These are phyloP conservation scores for Hydrolagus affinis DNA, from an alignment of 2,113 vertebrate species.

Conservation along the genomic window DNA sequence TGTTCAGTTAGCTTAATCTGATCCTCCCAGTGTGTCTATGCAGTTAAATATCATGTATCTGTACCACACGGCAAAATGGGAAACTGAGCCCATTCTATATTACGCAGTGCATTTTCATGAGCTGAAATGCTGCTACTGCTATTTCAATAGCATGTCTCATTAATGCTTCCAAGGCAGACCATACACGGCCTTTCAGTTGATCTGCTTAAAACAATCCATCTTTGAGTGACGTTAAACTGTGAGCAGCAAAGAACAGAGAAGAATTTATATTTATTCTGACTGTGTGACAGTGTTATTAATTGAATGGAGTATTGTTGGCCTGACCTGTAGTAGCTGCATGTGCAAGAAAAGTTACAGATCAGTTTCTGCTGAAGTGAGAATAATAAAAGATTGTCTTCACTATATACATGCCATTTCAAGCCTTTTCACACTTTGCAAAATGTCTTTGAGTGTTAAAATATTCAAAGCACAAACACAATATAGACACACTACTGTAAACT, in stretches of 20 bases:
- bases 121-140: neutral
- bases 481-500: neutral
- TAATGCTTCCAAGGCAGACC: too few relatives aligned
- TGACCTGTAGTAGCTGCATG: too few relatives aligned
- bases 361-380: neutral
- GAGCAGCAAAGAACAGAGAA: neutral
- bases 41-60: slow-evolving; percentile 49
- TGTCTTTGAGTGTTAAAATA: neutral
- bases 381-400: neutral
- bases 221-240: neutral
- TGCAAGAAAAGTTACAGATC: neutral
- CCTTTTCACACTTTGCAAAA: neutral
- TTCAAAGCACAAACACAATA: neutral
- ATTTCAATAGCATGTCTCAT: neutral
- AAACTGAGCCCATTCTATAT: slow-evolving; percentile 35
- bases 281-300: neutral
- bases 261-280: neutral
- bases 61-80: slow-evolving; percentile 46
- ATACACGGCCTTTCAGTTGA: neutral
- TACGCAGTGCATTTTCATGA: slow-evolving; percentile 37
- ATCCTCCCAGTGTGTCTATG: slow-evolving; percentile 63
- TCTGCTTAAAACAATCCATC: neutral
- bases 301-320: neutral
- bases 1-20: slow-evolving; percentile 71
- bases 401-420: neutral